Base-by-base conservation (phyloP, 2,797 vertebrate species). In the Tauraco hartlaubi region DNA sequence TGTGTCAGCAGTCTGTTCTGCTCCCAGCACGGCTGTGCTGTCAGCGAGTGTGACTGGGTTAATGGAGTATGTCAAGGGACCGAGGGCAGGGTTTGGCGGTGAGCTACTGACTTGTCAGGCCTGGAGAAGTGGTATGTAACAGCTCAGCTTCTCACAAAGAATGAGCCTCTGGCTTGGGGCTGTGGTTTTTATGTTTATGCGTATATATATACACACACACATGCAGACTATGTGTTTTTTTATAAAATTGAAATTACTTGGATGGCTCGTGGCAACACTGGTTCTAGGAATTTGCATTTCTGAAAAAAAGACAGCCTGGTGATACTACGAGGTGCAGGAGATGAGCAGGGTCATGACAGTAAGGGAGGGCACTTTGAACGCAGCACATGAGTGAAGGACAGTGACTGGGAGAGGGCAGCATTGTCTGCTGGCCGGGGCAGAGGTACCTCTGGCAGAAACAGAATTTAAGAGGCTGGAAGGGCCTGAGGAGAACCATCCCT, bases 111-210 rank as follows among this genome's bases (percentile, higher is more conserved):
- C 73, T 97, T 87, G 85, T 95, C 88, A 93, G 77, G 90, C 85
- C 87, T 81, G 79, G 92, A 90, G 93, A 96, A 97, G 90, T 93
- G 73, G 90, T 94, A 73, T 94, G 67, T 91, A 94, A 77, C 76
- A 96, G 78, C 88, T 95, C 91, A 31, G 66, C 62, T 84, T 96
- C 95, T 93, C 81, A 31, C 92, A 84, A 21, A 92, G 86, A 96
- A 61, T 28, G 62, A 95, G 73, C 75, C 52, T 89, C 79, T 96
- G 90, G 86, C 84, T 88, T 59, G 55, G 52, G 74, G 56, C 89
- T 94, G 67, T 95, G 79, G 43, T 15, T 95, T 96, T 92, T 76
- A 39, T 68, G 49, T 93, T 86, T 83, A 26, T 85, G n/a, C 41
- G 5, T 61, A 44, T 44, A 52, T 69, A 48, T 33, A 21, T 22